Evolutionary conservation across 2,113 vertebrate species (phyloP).

Genomic region (Rynchops niger): DNA sequence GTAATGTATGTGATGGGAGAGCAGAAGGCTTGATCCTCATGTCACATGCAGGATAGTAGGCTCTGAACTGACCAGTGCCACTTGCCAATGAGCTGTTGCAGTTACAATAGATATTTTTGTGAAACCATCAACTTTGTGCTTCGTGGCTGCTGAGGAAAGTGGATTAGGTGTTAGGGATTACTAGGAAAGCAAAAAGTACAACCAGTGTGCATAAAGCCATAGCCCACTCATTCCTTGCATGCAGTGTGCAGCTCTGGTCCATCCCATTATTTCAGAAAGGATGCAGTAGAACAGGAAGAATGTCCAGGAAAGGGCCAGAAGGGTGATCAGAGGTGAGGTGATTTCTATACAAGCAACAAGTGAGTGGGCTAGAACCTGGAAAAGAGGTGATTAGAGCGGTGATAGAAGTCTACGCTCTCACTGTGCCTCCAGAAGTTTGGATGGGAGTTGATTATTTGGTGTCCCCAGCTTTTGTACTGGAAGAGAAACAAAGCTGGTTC

Average conservation of each 20-base stretch:
- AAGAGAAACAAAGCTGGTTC: not conserved
- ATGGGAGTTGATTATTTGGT: not conserved
- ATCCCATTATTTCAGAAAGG: not conserved
- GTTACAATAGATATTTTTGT: not conserved
- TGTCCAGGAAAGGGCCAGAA: not conserved
- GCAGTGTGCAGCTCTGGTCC: not conserved
- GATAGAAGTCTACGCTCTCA: accelerated
- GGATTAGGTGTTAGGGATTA: accelerated
- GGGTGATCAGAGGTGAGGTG: not conserved
- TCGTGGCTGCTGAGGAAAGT: not conserved
- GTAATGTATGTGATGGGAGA: not conserved
- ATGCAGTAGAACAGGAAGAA: not conserved
- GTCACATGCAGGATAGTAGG: not conserved
- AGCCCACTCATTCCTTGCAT: accelerated
- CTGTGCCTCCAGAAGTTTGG: not conserved
- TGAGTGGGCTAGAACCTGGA: not conserved
- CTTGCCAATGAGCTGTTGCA: not conserved
- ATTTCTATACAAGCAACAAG: not conserved
- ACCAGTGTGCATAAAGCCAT: not conserved
- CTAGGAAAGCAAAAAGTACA: not conserved
- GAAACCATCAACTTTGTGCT: not conserved
- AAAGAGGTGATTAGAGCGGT: not conserved
- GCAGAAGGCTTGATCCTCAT: not conserved
- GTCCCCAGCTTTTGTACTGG: not conserved
- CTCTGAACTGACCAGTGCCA: not conserved